Evolutionary conservation across 35 echinoderm and acorn worm species (phyloP).

Genomic region (Chiridota heheva): DNA sequence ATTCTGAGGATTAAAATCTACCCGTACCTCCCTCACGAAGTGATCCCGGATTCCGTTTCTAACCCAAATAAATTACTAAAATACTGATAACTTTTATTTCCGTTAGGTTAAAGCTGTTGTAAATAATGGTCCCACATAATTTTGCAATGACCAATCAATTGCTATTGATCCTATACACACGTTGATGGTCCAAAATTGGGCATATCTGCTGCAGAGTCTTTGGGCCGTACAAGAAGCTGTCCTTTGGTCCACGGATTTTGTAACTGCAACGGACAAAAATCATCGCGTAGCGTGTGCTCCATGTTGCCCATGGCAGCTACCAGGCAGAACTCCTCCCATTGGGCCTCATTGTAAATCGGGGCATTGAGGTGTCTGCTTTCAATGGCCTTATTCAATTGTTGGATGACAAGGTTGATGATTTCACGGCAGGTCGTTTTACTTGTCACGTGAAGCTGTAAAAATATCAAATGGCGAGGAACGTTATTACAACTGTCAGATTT

Average conservation of each 20-base stretch:
- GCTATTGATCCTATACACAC: too few species aligned
- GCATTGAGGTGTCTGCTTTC: constrained; percentile 58
- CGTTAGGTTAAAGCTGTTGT: too few species aligned
- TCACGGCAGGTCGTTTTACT: constrained; percentile 84
- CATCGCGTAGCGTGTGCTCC: constrained; percentile 71
- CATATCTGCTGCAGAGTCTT: constrained; percentile 39
- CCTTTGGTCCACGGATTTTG: constrained; percentile 99
- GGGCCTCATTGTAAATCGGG: constrained; percentile 61
- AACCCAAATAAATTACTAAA: too few species aligned
- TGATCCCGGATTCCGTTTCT: too few species aligned
- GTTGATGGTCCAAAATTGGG: constrained; percentile 70
- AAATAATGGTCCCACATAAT: too few species aligned
- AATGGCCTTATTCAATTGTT: constrained; percentile 97
- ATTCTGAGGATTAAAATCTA: too few species aligned
- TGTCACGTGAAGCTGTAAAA: constrained; percentile 89
- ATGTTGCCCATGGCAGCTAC: constrained; percentile 80
- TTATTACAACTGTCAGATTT: too few species aligned
- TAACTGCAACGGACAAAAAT: constrained; percentile 81
- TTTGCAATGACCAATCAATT: too few species aligned
- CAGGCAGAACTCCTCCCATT: constrained; percentile 78
- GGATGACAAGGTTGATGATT: constrained; percentile 90
- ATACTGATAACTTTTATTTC: too few species aligned
- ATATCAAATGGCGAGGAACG: neutral
- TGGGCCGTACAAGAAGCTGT: constrained; percentile 75
- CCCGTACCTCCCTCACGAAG: too few species aligned